Evolutionary conservation across 2,888 invertebrate species (phyloP), one percentile per base, ranked within the genome.

Genomic region (Chaitophorus viminalis): DNA sequence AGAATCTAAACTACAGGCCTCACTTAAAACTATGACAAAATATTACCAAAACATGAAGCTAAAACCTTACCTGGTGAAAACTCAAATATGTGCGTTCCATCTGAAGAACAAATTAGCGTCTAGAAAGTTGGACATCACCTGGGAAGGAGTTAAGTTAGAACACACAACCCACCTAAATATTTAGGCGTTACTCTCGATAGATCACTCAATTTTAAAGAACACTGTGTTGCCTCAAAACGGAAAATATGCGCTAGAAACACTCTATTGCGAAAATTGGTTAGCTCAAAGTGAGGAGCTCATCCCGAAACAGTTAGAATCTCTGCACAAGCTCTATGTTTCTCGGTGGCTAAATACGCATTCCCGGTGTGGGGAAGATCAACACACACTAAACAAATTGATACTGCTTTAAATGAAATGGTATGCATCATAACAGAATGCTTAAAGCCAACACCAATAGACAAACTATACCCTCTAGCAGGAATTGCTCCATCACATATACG

Each of bases 141-240:
- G 36, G 36, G 36, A 39, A 39, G 36, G 36, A 39, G 36, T 39
- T 39, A 39, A 39, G 36, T 39, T 39, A 39, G 4, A 39, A 39
- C 36, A 39, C 6, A 78, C 79, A 39, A 8, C 31, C 9, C 74
- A 75, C 89, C 88, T 36, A 90, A 89, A 88, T 90, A 89, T 65
- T 77, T 89, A 33, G 89, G 89, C n/a, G 74, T 90, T 31, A 89
- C 79, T 52, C 88, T 89, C 31, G 88, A 90, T 87, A 76, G 36
- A 89, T 86, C 90, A 65, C 89, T 90, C n/a, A 88, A 89, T n/a
- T 89, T 88, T 88, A 89, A 89, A 82, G 33, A 82, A 88, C 36
- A 39, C 36, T 39, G 36, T 39, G 3, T 5, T 39, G 36, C 36
- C 36, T 39, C 6, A 6, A 39, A 82, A 72, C 14, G 60, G 46